These are phyloP conservation scores for Notothenia coriiceps DNA, from an alignment of 2,113 vertebrate species.

Conservation along the genomic window DNA sequence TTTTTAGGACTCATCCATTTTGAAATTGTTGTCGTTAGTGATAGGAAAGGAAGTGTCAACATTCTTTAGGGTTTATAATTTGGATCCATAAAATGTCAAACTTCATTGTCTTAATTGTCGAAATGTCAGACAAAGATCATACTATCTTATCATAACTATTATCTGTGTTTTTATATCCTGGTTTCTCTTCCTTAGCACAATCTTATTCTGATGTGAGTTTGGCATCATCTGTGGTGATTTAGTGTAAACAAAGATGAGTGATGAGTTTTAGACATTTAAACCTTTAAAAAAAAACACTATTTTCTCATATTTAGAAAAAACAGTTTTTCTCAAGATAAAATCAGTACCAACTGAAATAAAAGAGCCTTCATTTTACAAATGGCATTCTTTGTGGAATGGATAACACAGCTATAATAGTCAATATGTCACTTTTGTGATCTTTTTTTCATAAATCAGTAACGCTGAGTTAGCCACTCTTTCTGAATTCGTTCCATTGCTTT, in stretches of 20 bases:
- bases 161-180: neutral
- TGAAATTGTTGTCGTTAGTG: neutral
- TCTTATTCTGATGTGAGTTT: neutral
- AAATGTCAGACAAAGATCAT: neutral
- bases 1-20: conserved; percentile 21
- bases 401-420: neutral
- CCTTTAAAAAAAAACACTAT: too few species aligned
- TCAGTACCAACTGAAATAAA: conserved; percentile 18
- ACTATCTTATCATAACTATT: too few species aligned
- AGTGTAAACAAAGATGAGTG: neutral
- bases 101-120: neutral
- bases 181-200: too few species aligned
- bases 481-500: conserved; percentile 30
- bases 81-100: neutral
- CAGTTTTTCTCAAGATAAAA: neutral
- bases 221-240: neutral
- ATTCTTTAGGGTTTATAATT: neutral
- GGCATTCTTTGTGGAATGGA: conserved; percentile 8
- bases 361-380: conserved; percentile 13
- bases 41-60: neutral
- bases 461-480: neutral
- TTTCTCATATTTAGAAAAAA: neutral
- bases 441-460: neutral
- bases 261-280: neutral
- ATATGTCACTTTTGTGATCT: neutral